These are phyloP conservation scores for Heliopora coerulea DNA, from an alignment of 92 coral and sea anemone species.

Conservation along the genomic window DNA sequence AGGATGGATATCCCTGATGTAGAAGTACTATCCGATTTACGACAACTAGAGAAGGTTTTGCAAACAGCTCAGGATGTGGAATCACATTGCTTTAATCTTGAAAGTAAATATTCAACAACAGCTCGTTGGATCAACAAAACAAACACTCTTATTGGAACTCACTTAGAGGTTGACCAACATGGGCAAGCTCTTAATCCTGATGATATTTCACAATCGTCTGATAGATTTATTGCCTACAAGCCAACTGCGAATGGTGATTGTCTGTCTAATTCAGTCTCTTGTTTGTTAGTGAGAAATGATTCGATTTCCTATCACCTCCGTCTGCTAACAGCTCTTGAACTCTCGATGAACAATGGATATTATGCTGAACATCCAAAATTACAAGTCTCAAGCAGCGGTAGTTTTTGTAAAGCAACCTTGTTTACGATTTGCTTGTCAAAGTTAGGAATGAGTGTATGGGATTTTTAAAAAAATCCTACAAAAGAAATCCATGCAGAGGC, in stretches of 20 bases:
- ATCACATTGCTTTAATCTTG: neutral
- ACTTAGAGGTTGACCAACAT: conserved; percentile 21
- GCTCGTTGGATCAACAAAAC: conserved; percentile 29
- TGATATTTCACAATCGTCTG: conserved; percentile 18
- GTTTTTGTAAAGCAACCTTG: conserved; percentile 8
- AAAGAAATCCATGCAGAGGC: conserved; percentile 24
- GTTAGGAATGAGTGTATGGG: conserved; percentile 14
- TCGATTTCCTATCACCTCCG: conserved; percentile 22
- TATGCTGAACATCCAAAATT: conserved; percentile 35
- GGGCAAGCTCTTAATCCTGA: conserved; percentile 43
- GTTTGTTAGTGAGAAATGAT: conserved; percentile 38
- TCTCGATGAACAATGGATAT: conserved; percentile 13
- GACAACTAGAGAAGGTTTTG: neutral
- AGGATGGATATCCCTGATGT: neutral
- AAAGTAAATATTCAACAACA: conserved; percentile 12
- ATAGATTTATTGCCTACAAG: conserved; percentile 14
- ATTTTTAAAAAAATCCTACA: conserved; percentile 6
- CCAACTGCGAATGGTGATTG: conserved; percentile 46
- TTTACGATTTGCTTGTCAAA: conserved; percentile 35
- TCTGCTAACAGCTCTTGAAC: conserved; percentile 41
- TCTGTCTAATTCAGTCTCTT: conserved; percentile 41
- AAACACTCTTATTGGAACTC: neutral
- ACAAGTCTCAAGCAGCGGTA: neutral
- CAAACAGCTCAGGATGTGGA: neutral
- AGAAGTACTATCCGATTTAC: neutral